Conservation (phyloP, 2,888 invertebrate species). For the Rutpela maculata region DNA sequence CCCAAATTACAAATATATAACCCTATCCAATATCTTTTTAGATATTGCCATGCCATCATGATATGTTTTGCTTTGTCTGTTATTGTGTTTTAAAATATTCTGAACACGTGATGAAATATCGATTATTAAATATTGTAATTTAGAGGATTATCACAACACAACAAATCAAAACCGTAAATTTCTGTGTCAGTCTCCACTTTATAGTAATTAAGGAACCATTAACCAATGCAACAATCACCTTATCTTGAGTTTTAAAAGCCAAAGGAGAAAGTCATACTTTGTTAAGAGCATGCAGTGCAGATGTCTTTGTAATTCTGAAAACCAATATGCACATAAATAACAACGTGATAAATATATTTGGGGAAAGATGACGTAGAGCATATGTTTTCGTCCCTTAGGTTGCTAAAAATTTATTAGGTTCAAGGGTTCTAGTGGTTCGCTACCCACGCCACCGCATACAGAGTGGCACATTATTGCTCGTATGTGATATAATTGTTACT, state of each 20-base stretch:
- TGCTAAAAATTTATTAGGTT: conserved; percentile 15
- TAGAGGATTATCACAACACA: too few relatives aligned
- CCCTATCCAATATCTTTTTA: too few relatives aligned
- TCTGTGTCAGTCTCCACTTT: conserved; percentile 4
- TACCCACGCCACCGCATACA: conserved; percentile 11
- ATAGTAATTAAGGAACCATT: conserved; percentile 7
- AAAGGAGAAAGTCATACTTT: conserved; percentile 11
- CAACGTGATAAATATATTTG: background rate
- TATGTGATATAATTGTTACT: too few relatives aligned
- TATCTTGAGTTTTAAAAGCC: conserved; percentile 10
- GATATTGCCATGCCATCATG: too few relatives aligned
- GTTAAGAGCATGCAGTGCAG: conserved; percentile 4
- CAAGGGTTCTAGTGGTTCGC: background rate
- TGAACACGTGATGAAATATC: too few relatives aligned
- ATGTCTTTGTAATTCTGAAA: conserved; percentile 18
- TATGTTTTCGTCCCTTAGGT: conserved; percentile 17
- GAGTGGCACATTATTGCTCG: background rate
- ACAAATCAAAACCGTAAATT: too few relatives aligned
- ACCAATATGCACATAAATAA: conserved; percentile 16
- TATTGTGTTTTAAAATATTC: too few relatives aligned
- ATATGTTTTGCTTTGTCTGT: too few relatives aligned
- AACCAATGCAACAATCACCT: background rate
- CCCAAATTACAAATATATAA: too few relatives aligned
- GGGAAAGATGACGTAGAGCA: conserved; percentile 17
- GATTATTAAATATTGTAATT: too few relatives aligned